Base-by-base conservation (phyloP, 2,888 invertebrate species). In the Drosophila gaucha region DNA sequence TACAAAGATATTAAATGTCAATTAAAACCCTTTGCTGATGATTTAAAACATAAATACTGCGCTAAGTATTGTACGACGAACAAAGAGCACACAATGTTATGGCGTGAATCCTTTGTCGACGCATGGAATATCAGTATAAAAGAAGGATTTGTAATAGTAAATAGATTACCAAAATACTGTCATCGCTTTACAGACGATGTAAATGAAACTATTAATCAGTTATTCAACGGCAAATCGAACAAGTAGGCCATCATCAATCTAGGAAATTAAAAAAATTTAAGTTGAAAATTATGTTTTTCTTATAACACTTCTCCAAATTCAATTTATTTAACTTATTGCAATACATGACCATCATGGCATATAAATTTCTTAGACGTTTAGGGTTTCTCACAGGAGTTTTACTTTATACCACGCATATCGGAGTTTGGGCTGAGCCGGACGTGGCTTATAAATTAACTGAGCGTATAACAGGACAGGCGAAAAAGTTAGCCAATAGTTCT, bases 111-210 rank as follows among this genome's bases (percentile, higher is more conserved):
- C 4, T 65, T 55, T 49, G 51, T 59, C 4, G 63, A 74, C 18
- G 62, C 55, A 6, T 79, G 75, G 63, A 79, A 79, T 20, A 54
- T 56, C 36, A 55, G 35, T 18, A 16, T 68, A 10, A 64, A 44
- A 24, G n/a, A 49, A 16, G 28, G 46, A n/a, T 71, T 76, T 20
- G 20, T 54, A 5, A 18, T 8, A 1, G 14, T 57, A 0, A 35
- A 41, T 4, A 18, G 16, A 26, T 8, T 65, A n/a, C 79, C 79
- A 6, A 35, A 56, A 33, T 79, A 75, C n/a, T 71, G 63, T 28
- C 0, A 38, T 18, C 38, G 56, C 6, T 79, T 79, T 41, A 8
- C 58, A 8, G 55, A 60, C 2, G 79, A 79, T 47, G 30, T 74
- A 14, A 78, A 64, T n/a, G 16, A 22, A 3, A 58, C 31, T 14